phyloP scores from a whole-genome alignment of 2,888 invertebrate genomes.

The Phyllotreta cruciferae region DNA sequence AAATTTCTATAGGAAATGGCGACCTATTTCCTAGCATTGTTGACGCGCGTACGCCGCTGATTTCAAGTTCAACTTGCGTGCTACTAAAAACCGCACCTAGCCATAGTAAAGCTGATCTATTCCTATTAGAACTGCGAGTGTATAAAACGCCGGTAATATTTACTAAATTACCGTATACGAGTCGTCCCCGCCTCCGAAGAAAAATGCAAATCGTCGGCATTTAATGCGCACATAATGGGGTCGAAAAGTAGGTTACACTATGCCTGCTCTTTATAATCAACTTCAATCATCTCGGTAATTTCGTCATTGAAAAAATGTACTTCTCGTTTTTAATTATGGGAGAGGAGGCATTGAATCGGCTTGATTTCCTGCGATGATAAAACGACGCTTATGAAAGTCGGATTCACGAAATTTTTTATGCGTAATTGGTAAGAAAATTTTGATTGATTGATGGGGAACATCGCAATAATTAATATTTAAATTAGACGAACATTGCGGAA shows the following conservation, averaged over 20 bases:
- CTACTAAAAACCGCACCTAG: constrained; percentile 23
- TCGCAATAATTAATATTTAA: no score
- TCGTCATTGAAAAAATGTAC: constrained; percentile 21
- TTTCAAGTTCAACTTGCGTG: constrained; percentile 18
- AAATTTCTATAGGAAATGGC: no score
- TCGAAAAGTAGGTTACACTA: constrained; percentile 23
- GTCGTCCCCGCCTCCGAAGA: constrained; percentile 10
- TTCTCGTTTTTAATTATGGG: constrained; percentile 26
- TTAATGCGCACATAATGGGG: constrained; percentile 20
- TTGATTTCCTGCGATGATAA: constrained; percentile 24
- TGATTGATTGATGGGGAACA: no score
- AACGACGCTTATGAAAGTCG: neutral
- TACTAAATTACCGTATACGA: constrained; percentile 16
- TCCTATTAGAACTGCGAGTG: constrained; percentile 5
- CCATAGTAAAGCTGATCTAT: constrained; percentile 8
- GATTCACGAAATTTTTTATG: no score
- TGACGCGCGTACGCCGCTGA: neutral
- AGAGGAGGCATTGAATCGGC: constrained; percentile 5
- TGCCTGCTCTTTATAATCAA: constrained; percentile 26
- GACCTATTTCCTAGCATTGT: neutral
- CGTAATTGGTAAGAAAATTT: no score
- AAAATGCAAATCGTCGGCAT: constrained; percentile 26
- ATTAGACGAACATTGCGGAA: no score
- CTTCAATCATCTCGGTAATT: constrained; percentile 22
- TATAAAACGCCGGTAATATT: constrained; percentile 8